Percentiles rank a stretch among this genome's conserved stretches.
phyloP scores from a whole-genome alignment of 92 coral and sea anemone species.

The Virgularia gustaviana region DNA sequence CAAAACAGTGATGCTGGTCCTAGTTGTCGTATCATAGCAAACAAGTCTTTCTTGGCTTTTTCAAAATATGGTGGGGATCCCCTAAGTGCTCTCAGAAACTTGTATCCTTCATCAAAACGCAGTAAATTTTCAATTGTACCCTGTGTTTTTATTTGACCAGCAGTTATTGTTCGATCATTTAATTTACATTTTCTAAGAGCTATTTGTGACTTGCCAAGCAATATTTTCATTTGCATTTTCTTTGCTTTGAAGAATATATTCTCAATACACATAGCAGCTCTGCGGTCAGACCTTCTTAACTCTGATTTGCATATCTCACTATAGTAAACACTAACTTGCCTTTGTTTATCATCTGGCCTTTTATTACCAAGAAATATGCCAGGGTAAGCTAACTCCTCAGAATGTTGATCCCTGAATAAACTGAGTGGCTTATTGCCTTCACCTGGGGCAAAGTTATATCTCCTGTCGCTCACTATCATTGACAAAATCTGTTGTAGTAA shows the following conservation, averaged over 20 bases:
- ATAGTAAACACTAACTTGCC: too few species aligned
- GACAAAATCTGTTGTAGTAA: constrained; percentile 47
- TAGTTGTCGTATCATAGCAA: constrained; percentile 41
- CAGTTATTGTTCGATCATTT: constrained; percentile 22
- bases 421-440: too few species aligned
- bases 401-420: too few species aligned
- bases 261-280: constrained; percentile 8
- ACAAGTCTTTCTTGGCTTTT: constrained; percentile 20
- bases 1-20: constrained; percentile 37
- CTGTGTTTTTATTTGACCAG: constrained; percentile 12
- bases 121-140: neutral
- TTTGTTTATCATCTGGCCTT: too few species aligned
- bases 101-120: constrained; percentile 16
- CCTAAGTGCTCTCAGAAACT: constrained; percentile 1
- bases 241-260: constrained; percentile 24
- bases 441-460: constrained; percentile 40
- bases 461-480: constrained; percentile 47
- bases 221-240: constrained; percentile 35
- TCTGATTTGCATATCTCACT: too few species aligned
- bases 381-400: too few species aligned
- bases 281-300: constrained; percentile 23
- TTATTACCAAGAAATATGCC: too few species aligned
- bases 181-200: constrained; percentile 18
- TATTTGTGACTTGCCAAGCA: constrained; percentile 1
- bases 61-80: constrained; percentile 30